Evolutionary conservation across 2,888 invertebrate genomes (phyloP), one percentile per base, ranked within the genome.

Genomic region (Macrosiphum euphorbiae): DNA sequence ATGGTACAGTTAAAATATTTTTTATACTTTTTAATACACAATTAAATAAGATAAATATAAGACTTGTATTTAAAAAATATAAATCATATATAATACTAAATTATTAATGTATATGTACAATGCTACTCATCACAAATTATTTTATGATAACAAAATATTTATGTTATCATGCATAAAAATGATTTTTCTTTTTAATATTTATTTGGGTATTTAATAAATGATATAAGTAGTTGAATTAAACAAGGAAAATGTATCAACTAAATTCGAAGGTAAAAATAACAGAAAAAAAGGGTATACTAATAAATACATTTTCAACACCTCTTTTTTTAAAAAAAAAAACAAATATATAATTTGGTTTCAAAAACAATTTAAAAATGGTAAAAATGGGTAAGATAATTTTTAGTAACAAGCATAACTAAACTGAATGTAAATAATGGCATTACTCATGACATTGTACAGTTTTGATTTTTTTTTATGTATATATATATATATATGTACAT

Each of bases 391-490:
- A 1, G 3, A 88, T 41, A 41, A 47, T 90, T 55, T 89, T 20
- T 84, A 28, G 55, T 55, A 91, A 84, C 13, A 52, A 86, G 35
- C 20, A 44, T 47, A 91, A 92, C n/a, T 47, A 92, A 92, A 87
- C 3, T 16, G 13, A 20, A 44, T 78, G 47, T 55, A 26, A 89
- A 84, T 85, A 58, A 93, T 93, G 84, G 55, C 55, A 85, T 50
- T 85, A 47, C 8, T 78, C 41, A 78, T 41, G 52, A 35, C 7
- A 91, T 35, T 87, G 13, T 61, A 92, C 10, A 67, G 84, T 78
- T 92, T 89, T 89, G 89, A 93, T 92, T 88, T 44, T 47, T 78
- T 52, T 67, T 61, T 41, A 35, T 52, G n/a, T 28, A 85, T 52
- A 44, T n/a, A 47, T 26, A 24, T 35, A 78, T 78, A 67, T 85